Percentiles rank a stretch among this genome's conserved stretches.
These are phyloP conservation scores for Labrus mixtus DNA, from an alignment of 2,113 vertebrate genomes.

Conservation along the genomic window DNA sequence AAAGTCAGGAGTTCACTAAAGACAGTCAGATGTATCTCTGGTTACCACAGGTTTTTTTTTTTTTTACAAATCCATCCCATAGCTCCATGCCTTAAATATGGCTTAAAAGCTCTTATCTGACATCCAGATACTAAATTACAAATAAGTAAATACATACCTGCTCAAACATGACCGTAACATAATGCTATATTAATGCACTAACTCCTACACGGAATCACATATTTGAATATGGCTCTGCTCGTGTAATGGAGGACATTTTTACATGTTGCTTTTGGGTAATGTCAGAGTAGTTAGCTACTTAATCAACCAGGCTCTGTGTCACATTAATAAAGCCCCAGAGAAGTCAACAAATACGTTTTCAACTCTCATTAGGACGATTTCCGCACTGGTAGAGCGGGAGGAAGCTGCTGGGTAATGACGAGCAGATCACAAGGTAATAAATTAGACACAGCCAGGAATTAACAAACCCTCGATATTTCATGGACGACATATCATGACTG, in stretches of 20 bases:
- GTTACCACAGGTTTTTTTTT: background rate
- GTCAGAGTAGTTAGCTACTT: conserved; percentile 67
- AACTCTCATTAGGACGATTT: conserved; percentile 72
- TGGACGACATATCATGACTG: conserved; percentile 52
- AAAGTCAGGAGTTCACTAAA: background rate
- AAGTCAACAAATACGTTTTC: conserved; percentile 74
- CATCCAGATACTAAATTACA: background rate
- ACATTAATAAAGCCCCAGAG: conserved; percentile 63
- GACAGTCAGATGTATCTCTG: background rate
- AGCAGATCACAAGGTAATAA: conserved; percentile 71
- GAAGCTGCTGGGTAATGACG: conserved; percentile 71
- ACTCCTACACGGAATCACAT: conserved; percentile 8
- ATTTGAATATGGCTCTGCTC: conserved; percentile 30
- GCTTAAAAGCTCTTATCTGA: background rate
- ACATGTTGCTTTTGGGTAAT: conserved; percentile 48
- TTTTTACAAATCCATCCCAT: background rate
- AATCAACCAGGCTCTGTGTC: conserved; percentile 62
- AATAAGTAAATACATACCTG: background rate
- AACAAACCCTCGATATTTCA: conserved; percentile 61
- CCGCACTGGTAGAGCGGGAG: conserved; percentile 48
- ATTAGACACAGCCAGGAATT: conserved; percentile 64
- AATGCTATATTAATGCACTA: conserved; percentile 1
- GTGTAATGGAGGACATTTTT: conserved; percentile 33
- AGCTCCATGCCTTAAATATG: background rate
- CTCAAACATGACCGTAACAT: background rate